These are phyloP conservation scores for Cynodonichthys magdalenae DNA, from an alignment of 2,797 vertebrate genomes.

Conservation along the genomic window DNA sequence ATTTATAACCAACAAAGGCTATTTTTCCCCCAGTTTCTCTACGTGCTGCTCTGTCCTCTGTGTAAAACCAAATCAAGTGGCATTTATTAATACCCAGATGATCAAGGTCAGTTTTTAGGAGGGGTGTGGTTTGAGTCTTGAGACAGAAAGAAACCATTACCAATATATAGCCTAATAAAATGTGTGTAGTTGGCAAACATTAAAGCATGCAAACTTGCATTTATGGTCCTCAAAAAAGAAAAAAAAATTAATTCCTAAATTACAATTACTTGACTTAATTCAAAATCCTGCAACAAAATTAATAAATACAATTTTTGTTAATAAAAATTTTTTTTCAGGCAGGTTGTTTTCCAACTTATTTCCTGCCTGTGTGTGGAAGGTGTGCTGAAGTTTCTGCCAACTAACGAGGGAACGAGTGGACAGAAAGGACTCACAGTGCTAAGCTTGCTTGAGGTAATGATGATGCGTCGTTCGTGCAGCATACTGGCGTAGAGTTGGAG, in stretches of 20 bases:
- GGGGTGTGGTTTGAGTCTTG: no score
- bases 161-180: background rate
- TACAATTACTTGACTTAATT: background rate
- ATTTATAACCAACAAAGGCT: background rate
- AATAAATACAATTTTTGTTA: no score
- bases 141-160: no score
- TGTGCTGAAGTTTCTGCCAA: slow-evolving; percentile 14
- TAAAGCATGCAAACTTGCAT: background rate
- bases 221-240: background rate
- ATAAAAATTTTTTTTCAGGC: background rate
- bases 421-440: slow-evolving; percentile 91
- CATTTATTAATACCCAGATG: background rate
- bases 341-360: slow-evolving; percentile 10
- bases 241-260: background rate
- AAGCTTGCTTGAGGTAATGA: slow-evolving; percentile 97
- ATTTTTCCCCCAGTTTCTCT: no score
- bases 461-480: slow-evolving; percentile 94
- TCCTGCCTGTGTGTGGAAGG: slow-evolving; percentile 20
- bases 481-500: slow-evolving; percentile 96
- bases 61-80: background rate
- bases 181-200: background rate
- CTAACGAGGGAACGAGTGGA: slow-evolving; percentile 13
- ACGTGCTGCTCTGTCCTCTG: no score
- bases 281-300: no score
- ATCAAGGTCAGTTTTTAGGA: background rate